Percentiles rank a stretch among this genome's conserved stretches.
Conservation (phyloP, 2,113 vertebrate species). For the Anas platyrhynchos region DNA sequence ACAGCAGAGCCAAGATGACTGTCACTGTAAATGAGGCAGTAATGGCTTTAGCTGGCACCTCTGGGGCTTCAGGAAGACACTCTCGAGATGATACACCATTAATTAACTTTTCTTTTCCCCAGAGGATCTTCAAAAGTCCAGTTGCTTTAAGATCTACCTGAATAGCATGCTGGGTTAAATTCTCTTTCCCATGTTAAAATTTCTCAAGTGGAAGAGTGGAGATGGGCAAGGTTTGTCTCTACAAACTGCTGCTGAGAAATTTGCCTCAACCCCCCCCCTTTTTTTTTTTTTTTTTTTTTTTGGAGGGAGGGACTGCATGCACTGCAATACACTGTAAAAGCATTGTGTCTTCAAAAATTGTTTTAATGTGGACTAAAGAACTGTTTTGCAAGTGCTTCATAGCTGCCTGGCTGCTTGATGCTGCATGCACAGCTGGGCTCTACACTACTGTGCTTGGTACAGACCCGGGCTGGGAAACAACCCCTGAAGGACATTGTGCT, state of each 20-base stretch:
- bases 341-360: background rate
- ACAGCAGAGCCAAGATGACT: background rate
- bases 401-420: too few species aligned
- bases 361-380: background rate
- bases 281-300: background rate
- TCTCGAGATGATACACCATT: background rate
- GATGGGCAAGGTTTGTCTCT: background rate
- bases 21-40: background rate
- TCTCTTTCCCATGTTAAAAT: background rate
- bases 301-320: too few species aligned
- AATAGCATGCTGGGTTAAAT: background rate
- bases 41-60: background rate
- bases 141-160: background rate
- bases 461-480: background rate
- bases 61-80: background rate
- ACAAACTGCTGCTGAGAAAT: background rate
- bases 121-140: background rate
- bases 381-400: background rate
- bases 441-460: background rate
- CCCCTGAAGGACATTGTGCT: background rate
- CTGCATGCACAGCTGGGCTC: too few species aligned
- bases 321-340: background rate
- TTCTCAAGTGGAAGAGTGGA: background rate
- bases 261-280: background rate
- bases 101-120: constrained; percentile 37